A percentile compares a stretch with the other conserved stretches of the same genome.
Conservation (phyloP, 1,140 invertebrate species). For the Andricus grossulariae region DNA sequence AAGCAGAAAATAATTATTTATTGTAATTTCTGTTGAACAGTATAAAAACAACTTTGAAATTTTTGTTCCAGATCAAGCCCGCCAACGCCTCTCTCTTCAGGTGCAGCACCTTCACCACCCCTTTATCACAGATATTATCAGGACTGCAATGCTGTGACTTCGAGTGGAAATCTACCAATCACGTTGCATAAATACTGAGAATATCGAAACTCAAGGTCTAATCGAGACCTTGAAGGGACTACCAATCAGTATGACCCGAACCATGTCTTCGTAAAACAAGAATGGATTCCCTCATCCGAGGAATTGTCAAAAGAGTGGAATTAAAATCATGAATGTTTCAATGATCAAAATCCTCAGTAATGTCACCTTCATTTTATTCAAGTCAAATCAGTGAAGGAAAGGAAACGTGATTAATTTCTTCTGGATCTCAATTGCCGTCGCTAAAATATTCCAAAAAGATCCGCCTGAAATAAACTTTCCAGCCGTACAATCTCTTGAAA, state of each 20-base stretch:
- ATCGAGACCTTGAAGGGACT: conserved; percentile 53
- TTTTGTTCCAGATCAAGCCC: conserved; percentile 69
- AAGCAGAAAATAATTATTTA: background rate
- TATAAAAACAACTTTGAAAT: conserved; percentile 11
- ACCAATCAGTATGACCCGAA: conserved; percentile 59
- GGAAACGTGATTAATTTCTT: too few relatives aligned
- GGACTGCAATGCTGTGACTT: conserved; percentile 72
- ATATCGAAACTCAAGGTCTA: conserved; percentile 73
- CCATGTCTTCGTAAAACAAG: conserved; percentile 72
- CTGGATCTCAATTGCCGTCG: too few relatives aligned
- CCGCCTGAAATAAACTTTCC: background rate
- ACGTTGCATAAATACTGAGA: conserved; percentile 75
- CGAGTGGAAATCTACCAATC: conserved; percentile 73
- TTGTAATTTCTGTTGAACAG: background rate
- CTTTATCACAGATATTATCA: conserved; percentile 73
- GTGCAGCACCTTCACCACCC: conserved; percentile 71
- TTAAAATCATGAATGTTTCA: conserved; percentile 37
- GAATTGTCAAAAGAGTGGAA: conserved; percentile 69
- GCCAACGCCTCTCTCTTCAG: conserved; percentile 69
- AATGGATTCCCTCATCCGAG: conserved; percentile 68
- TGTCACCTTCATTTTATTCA: too few relatives aligned
- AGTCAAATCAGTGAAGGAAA: too few relatives aligned
- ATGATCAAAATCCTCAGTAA: too few relatives aligned
- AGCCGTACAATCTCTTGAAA: background rate
- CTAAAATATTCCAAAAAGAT: background rate